Base-by-base conservation (phyloP, 2,888 invertebrate species). In the Cyclophora albipunctata region DNA sequence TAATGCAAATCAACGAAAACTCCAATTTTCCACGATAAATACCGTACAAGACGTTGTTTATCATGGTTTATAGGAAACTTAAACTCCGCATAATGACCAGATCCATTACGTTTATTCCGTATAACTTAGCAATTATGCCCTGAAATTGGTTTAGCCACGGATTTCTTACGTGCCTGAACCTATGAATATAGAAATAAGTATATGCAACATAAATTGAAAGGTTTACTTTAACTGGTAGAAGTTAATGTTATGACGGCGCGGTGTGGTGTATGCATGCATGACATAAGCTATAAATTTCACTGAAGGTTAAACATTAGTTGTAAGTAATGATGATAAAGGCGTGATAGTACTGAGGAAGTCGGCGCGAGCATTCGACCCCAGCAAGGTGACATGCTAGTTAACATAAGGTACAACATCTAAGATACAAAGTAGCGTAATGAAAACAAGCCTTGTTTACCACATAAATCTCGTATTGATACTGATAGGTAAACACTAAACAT, bases 391-490 rank as follows among this genome's bases (percentile, higher is more conserved):
- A 35, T 42, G 47, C 34, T 48, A 40, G 40, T 45, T 43, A 43
- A 40, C 6, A 41, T 40, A 48, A 50, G 42, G 40, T 45, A 53
- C 50, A 45, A 54, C 53, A 63, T 57, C 52, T 42, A 7, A 34
- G 43, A 51, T 51, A 68, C 67, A 66, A 58, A 52, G 67, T 69
- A 60, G 67, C 58, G 45, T 46, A 57, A 50, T 55, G 55, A 64
- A 64, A 66, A 69, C 63, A 64, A 47, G 44, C 45, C 60, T 60
- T 69, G 69, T 63, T 63, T 64, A 69, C 59, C 52, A 20, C 20
- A 55, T 60, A 52, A 59, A 61, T 60, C 47, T 60, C 52, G 43
- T 54, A 37, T 5, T 37, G 37, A 37, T 20, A 20, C 37, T 37
- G 37, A 37, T 37, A 37, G 37, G 37, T 2, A 37, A 37, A 46